Percentiles rank a stretch among this genome's conserved stretches.
These are phyloP conservation scores for Saimiri boliviensis DNA, from an alignment of 2,113 vertebrate genomes.

Conservation along the genomic window DNA sequence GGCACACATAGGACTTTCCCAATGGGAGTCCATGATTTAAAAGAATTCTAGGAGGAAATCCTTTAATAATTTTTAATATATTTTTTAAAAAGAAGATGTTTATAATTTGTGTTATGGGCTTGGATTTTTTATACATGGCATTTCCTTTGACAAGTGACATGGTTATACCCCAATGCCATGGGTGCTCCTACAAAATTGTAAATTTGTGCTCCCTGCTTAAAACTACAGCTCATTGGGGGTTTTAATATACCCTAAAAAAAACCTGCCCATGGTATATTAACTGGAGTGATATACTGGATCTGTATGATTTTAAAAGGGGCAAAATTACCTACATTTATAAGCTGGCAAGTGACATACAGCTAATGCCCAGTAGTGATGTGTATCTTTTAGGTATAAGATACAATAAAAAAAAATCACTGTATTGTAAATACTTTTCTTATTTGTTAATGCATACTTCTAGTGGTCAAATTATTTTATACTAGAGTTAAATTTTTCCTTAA, in stretches of 20 bases:
- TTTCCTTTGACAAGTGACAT: neutral
- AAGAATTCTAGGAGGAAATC: neutral
- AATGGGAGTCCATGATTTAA: neutral
- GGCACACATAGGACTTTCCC: neutral
- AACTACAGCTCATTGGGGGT: neutral
- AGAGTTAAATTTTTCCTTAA: constrained; percentile 17
- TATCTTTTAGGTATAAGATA: neutral
- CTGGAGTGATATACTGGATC: neutral
- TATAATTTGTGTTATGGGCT: neutral
- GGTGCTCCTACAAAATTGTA: neutral
- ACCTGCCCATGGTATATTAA: neutral
- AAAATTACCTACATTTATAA: constrained; percentile 72
- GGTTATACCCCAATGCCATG: neutral
- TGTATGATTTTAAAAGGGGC: neutral
- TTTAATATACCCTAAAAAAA: neutral
- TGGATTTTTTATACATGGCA: neutral
- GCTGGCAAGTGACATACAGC: constrained; percentile 61
- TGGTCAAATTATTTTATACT: constrained; percentile 29
- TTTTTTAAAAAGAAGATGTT: constrained; percentile 8
- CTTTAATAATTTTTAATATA: neutral
- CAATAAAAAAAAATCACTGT: neutral
- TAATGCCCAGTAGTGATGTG: neutral
- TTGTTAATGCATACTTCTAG: constrained; percentile 29
- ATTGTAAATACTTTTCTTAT: constrained; percentile 5
- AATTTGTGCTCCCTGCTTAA: neutral